These are phyloP conservation scores for Stegodyphus dumicola DNA, from an alignment of 1,140 invertebrate species.

Conservation along the genomic window DNA sequence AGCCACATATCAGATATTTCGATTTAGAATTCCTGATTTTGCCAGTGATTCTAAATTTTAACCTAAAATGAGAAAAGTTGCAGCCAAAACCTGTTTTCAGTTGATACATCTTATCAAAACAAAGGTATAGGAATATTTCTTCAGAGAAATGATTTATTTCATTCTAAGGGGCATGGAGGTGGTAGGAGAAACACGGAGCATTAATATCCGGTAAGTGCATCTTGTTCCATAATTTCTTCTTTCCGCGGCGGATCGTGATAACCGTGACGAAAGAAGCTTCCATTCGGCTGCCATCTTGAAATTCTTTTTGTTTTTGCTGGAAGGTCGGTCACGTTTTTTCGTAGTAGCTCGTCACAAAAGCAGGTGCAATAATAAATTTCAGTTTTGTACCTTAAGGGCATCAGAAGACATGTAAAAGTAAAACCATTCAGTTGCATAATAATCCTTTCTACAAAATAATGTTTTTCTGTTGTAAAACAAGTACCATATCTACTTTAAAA, in stretches of 20 bases:
- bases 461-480: background rate
- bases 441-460: background rate
- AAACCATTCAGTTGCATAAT: background rate
- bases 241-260: background rate
- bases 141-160: too few species aligned
- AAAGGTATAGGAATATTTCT: too few species aligned
- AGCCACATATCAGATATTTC: too few species aligned
- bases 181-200: too few species aligned
- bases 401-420: background rate
- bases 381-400: background rate
- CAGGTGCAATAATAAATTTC: constrained; percentile 21
- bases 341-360: background rate
- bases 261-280: constrained; percentile 9
- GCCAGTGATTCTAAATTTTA: too few species aligned
- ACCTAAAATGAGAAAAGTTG: too few species aligned
- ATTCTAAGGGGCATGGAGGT: too few species aligned
- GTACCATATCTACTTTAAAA: too few species aligned
- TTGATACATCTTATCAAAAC: background rate
- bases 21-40: too few species aligned
- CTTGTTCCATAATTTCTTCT: too few species aligned
- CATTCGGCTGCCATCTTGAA: background rate
- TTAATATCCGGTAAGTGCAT: too few species aligned
- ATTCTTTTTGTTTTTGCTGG: background rate
- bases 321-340: constrained; percentile 17
- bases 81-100: too few species aligned